phyloP scores from a whole-genome alignment of 1,140 invertebrate genomes.

The Rhagoletis pomonella region DNA sequence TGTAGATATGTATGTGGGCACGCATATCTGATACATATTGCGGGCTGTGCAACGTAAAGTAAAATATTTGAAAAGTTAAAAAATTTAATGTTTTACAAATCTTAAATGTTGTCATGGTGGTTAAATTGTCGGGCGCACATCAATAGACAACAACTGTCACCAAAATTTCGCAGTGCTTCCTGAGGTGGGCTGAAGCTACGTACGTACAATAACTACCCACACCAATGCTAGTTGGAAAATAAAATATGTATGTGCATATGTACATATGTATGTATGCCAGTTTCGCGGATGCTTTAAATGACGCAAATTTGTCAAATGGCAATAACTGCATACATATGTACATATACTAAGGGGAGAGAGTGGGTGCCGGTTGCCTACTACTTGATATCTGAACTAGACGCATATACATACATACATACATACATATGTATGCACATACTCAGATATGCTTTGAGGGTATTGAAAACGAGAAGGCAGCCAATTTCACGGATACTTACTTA shows the following conservation, averaged over 20 bases:
- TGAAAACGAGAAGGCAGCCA: slow-evolving; percentile 46
- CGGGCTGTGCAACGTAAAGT: neutral
- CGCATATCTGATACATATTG: neutral
- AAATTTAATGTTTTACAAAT: slow-evolving; percentile 52
- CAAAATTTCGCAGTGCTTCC: slow-evolving; percentile 30
- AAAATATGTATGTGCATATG: neutral
- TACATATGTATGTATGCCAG: neutral
- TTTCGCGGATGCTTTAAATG: slow-evolving; percentile 38
- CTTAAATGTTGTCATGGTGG: slow-evolving; percentile 58
- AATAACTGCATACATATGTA: neutral
- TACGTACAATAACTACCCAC: neutral
- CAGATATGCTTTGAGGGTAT: neutral
- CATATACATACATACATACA: neutral
- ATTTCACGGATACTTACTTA: slow-evolving; percentile 59
- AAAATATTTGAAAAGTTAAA: slow-evolving; percentile 28
- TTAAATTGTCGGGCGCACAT: slow-evolving; percentile 51
- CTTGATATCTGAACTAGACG: neutral
- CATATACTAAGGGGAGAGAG: neutral
- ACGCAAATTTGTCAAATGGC: slow-evolving; percentile 55
- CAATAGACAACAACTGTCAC: slow-evolving; percentile 58
- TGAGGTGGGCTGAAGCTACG: slow-evolving; percentile 21
- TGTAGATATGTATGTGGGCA: neutral
- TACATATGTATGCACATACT: neutral
- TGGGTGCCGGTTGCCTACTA: neutral
- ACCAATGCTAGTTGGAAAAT: too few relatives aligned